Evolutionary conservation across 2,113 vertebrate genomes (phyloP).

Genomic region (Choloepus hoffmanni): DNA sequence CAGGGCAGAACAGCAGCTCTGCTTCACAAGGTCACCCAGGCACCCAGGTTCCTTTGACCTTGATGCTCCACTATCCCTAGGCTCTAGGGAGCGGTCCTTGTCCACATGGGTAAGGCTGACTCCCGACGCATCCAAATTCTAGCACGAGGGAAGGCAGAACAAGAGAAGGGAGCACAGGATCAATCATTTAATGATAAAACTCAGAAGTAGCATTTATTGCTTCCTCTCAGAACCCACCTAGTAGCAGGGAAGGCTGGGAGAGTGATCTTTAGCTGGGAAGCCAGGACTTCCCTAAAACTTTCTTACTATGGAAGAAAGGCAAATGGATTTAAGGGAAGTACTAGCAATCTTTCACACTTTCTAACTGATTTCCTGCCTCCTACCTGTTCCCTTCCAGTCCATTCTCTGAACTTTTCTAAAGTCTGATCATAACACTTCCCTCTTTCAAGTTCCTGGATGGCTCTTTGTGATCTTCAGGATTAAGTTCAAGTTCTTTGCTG

Average conservation of each 20-base stretch:
- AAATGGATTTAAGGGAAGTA: neutral
- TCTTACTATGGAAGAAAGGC: too few relatives aligned
- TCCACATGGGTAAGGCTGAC: neutral
- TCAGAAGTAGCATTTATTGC: neutral
- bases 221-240: neutral
- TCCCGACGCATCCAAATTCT: neutral
- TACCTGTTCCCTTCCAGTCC: neutral
- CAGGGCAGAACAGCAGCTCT: neutral
- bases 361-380: neutral
- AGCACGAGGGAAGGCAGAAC: neutral
- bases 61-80: neutral
- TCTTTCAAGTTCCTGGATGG: neutral
- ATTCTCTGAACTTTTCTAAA: neutral
- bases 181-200: neutral
- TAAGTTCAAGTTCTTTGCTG: neutral
- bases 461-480: neutral
- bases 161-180: neutral
- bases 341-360: neutral
- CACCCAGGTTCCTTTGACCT: neutral
- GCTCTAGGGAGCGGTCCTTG: neutral
- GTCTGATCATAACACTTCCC: too few relatives aligned
- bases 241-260: too few relatives aligned
- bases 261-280: neutral
- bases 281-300: too few relatives aligned
- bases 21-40: neutral